Conservation (phyloP, 1,140 invertebrate genomes). For the Forficula auricularia region DNA sequence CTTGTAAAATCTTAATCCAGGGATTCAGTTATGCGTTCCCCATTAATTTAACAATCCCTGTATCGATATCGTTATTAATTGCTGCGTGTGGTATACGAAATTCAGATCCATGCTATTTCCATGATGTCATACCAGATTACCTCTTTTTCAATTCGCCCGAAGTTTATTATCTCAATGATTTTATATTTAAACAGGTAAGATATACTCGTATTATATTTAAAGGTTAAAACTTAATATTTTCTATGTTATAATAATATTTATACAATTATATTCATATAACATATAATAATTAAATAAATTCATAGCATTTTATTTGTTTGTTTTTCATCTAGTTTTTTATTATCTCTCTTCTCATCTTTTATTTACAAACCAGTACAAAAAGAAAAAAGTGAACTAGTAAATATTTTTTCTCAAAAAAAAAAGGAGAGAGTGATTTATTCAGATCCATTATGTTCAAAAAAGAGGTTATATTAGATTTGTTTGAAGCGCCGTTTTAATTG, state of each 20-base stretch:
- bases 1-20: conserved; percentile 91
- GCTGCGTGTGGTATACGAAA: conserved; percentile 71
- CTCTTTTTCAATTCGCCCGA: conserved; percentile 77
- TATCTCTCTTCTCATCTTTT: no score
- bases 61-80: conserved; percentile 73
- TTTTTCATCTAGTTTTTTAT: no score
- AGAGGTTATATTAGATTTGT: no score
- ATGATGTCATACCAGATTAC: conserved; percentile 67
- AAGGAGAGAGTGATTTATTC: no score
- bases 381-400: no score
- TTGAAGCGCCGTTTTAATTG: no score
- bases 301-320: conserved; percentile 1
- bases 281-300: background rate
- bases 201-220: no score
- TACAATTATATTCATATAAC: no score
- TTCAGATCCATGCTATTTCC: conserved; percentile 74
- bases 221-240: conserved; percentile 1
- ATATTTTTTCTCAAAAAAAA: no score
- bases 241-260: no score
- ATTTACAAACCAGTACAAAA: no score
- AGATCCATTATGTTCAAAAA: no score
- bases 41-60: conserved; percentile 76
- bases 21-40: conserved; percentile 92
- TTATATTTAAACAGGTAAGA: conserved; percentile 54
- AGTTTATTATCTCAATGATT: conserved; percentile 63